phyloP scores from a whole-genome alignment of 2,113 vertebrate species.

The Oplegnathus fasciatus region DNA sequence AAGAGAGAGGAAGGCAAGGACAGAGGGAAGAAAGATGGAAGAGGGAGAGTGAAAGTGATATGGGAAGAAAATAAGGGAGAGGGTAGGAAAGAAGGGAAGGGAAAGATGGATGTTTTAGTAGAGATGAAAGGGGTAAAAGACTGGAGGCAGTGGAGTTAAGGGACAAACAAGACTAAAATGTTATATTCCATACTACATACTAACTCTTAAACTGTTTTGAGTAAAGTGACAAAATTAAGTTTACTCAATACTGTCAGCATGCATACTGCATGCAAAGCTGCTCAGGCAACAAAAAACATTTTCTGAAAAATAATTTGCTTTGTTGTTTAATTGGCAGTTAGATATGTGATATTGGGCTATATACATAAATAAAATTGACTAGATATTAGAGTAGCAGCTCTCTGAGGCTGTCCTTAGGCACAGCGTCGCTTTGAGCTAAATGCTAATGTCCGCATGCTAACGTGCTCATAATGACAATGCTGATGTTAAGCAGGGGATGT shows the following conservation, averaged over 20 bases:
- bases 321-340: background rate
- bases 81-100: background rate
- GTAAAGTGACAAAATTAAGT: background rate
- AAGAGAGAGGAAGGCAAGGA: conserved; percentile 20
- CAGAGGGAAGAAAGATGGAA: background rate
- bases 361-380: too few relatives aligned
- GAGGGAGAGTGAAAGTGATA: background rate
- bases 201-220: background rate
- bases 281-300: background rate
- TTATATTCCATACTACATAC: background rate
- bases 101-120: background rate
- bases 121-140: background rate
- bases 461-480: background rate
- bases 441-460: background rate
- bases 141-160: background rate
- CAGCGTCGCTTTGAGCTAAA: background rate
- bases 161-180: background rate
- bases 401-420: background rate
- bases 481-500: background rate
- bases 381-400: too few relatives aligned
- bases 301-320: too few relatives aligned
- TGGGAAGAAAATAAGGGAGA: background rate
- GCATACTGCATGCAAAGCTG: background rate
- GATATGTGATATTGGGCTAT: too few relatives aligned
- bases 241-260: background rate